A percentile compares a stretch with the other conserved stretches of the same genome.
Evolutionary conservation across 2,888 invertebrate species (phyloP).

Genomic region (Andrena marginata): DNA sequence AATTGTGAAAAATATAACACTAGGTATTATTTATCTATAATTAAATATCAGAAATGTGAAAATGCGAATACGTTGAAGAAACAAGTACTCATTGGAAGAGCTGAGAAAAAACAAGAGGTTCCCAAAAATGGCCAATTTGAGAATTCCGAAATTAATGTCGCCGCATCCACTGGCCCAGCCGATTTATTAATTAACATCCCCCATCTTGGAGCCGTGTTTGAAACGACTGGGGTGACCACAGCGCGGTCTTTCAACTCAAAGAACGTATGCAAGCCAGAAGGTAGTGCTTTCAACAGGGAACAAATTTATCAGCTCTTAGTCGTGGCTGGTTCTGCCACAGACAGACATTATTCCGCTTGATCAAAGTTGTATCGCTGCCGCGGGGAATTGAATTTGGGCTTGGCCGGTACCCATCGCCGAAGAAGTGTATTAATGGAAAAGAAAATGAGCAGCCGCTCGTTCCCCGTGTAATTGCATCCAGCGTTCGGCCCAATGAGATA

Average conservation of each 20-base stretch:
- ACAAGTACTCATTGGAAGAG: too few relatives aligned
- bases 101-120: too few relatives aligned
- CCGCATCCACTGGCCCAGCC: neutral
- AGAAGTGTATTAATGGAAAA: slow-evolving; percentile 50
- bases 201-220: neutral
- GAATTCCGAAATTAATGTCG: too few relatives aligned
- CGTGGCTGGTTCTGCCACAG: slow-evolving; percentile 42
- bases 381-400: slow-evolving; percentile 38
- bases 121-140: too few relatives aligned
- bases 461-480: slow-evolving; percentile 28
- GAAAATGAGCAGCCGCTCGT: slow-evolving; percentile 31
- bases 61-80: too few relatives aligned
- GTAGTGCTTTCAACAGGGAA: slow-evolving; percentile 8
- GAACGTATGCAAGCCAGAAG: neutral
- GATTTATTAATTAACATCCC: neutral
- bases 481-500: slow-evolving; percentile 6
- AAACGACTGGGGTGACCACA: neutral
- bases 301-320: slow-evolving; percentile 36
- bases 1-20: too few relatives aligned
- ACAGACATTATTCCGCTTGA: slow-evolving; percentile 60
- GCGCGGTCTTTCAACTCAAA: slow-evolving; percentile 6
- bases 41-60: too few relatives aligned
- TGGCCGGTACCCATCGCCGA: slow-evolving; percentile 4
- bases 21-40: too few relatives aligned
- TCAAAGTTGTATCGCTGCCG: slow-evolving; percentile 43